phyloP scores from a whole-genome alignment of 2,888 invertebrate species.

The Tromatobia lineatoria region DNA sequence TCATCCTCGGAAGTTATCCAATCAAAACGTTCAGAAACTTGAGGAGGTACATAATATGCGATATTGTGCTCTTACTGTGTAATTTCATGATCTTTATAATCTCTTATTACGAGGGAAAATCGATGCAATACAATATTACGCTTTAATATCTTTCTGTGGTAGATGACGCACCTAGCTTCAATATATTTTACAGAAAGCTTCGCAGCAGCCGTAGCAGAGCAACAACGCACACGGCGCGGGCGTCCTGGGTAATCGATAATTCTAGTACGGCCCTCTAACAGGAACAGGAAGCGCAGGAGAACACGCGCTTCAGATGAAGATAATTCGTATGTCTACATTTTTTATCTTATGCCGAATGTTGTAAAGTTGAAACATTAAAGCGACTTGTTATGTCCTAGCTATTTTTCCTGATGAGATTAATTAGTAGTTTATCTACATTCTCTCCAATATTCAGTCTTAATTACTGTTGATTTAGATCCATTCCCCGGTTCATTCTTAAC shows the following conservation, averaged over 20 bases:
- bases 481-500: too few relatives aligned
- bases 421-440: too few relatives aligned
- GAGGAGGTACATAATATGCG: background rate
- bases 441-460: too few relatives aligned
- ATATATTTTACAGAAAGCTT: constrained; percentile 71
- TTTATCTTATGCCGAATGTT: background rate
- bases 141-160: constrained; percentile 72
- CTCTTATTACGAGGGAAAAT: background rate
- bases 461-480: too few relatives aligned
- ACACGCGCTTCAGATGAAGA: constrained; percentile 57
- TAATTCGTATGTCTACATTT: constrained; percentile 61
- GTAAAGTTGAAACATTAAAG: background rate
- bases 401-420: too few relatives aligned
- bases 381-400: too few relatives aligned
- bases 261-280: constrained; percentile 63
- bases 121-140: constrained; percentile 72
- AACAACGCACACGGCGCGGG: constrained; percentile 66
- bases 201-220: constrained; percentile 54
- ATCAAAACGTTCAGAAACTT: background rate
- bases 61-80: background rate
- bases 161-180: constrained; percentile 59
- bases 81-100: background rate
- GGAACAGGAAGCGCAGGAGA: constrained; percentile 60
- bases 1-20: background rate
- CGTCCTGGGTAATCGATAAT: constrained; percentile 69